Conservation (phyloP, 2,888 invertebrate species). For the Parnassius orleans region DNA sequence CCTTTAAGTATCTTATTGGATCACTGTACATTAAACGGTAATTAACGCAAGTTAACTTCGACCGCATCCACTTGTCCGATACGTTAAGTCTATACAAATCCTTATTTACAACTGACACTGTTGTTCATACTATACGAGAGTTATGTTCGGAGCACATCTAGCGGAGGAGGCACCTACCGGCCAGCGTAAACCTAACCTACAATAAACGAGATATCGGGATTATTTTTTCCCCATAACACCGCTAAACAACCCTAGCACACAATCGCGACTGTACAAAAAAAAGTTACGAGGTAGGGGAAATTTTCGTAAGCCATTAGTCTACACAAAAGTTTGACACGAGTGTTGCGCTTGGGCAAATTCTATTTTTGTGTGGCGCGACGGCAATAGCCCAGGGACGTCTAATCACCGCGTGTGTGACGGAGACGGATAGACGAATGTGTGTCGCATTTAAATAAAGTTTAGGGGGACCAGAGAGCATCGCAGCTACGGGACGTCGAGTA, state of each 20-base stretch:
- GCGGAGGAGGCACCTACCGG: slow-evolving; percentile 68
- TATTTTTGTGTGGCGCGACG: slow-evolving; percentile 75
- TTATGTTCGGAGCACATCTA: slow-evolving; percentile 66
- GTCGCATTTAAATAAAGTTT: slow-evolving; percentile 79
- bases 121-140: slow-evolving; percentile 72
- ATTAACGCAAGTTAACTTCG: slow-evolving; percentile 48
- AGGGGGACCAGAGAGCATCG: slow-evolving; percentile 72
- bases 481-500: slow-evolving; percentile 78
- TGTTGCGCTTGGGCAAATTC: slow-evolving; percentile 80
- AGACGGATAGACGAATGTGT: slow-evolving; percentile 70
- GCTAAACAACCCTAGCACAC: slow-evolving; percentile 73
- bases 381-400: slow-evolving; percentile 54
- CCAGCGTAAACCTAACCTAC: slow-evolving; percentile 57
- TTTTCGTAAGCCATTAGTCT: slow-evolving; percentile 79
- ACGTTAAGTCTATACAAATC: slow-evolving; percentile 79
- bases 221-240: slow-evolving; percentile 62
- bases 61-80: slow-evolving; percentile 66
- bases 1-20: slow-evolving; percentile 66
- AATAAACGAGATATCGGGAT: slow-evolving; percentile 65
- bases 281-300: slow-evolving; percentile 78
- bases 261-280: slow-evolving; percentile 74
- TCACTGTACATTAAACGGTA: slow-evolving; percentile 48
- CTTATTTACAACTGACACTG: slow-evolving; percentile 81
- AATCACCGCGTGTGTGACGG: slow-evolving; percentile 56
- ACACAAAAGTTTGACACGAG: slow-evolving; percentile 80